Percentiles rank a stretch among this genome's conserved stretches.
Conservation (phyloP, 2,888 invertebrate species). For the Harpalus rubripes region DNA sequence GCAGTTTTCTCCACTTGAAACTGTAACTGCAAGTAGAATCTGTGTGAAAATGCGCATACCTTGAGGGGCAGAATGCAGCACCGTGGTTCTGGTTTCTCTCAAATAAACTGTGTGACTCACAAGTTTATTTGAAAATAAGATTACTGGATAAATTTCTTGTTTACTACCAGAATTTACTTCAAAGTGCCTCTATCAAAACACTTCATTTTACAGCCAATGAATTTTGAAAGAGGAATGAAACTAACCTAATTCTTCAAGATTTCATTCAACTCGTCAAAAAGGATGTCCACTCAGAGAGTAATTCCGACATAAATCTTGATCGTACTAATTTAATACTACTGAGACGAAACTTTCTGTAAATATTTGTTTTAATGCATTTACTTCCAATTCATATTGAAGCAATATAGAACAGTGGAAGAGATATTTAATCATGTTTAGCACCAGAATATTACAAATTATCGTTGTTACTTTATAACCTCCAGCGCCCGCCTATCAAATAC, state of each 20-base stretch:
- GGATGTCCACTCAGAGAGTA: background rate
- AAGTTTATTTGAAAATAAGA: conserved; percentile 44
- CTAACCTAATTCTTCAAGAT: background rate
- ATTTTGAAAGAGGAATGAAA: background rate
- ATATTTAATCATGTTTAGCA: too few species aligned
- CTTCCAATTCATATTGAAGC: too few species aligned
- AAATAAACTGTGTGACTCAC: conserved; percentile 15
- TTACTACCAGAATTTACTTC: conserved; percentile 37
- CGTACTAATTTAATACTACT: too few species aligned
- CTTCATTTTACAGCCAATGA: conserved; percentile 5
- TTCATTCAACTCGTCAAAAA: background rate
- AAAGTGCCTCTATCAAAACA: conserved; percentile 13
- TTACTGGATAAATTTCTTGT: conserved; percentile 38
- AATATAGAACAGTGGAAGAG: too few species aligned
- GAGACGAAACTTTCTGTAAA: too few species aligned
- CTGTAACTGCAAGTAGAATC: background rate
- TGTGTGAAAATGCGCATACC: conserved; percentile 9
- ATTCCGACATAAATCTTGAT: too few species aligned
- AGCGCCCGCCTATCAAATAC: too few species aligned
- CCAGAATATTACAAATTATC: too few species aligned
- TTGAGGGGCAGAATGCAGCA: background rate
- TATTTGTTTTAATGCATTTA: too few species aligned
- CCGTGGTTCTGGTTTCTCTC: background rate
- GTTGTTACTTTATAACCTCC: too few species aligned
- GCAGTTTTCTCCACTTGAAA: background rate